Conservation (phyloP, 2,113 vertebrate genomes). For the Zootoca vivipara region DNA sequence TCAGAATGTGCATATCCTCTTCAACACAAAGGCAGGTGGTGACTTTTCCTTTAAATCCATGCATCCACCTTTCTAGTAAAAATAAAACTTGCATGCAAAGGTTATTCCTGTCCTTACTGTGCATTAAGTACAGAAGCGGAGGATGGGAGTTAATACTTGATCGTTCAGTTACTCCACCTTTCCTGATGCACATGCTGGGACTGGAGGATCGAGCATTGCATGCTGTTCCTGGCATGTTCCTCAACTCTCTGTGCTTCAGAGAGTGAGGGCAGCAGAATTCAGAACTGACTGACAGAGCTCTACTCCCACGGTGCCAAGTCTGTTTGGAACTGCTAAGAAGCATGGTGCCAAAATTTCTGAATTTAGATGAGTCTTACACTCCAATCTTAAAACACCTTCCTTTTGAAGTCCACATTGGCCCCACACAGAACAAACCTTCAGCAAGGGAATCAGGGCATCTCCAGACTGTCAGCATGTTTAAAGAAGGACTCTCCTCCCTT, state of each 20-base stretch:
- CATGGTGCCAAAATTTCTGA: not conserved
- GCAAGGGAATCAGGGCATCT: no score
- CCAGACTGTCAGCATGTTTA: no score
- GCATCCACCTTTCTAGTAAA: not conserved
- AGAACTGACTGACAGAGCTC: not conserved
- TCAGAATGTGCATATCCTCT: not conserved
- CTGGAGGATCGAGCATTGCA: slow-evolving; percentile 11
- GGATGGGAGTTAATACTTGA: not conserved
- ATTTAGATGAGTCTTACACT: not conserved
- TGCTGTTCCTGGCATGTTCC: not conserved
- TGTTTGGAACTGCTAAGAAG: not conserved
- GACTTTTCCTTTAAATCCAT: not conserved
- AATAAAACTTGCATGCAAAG: not conserved
- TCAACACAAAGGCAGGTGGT: not conserved
- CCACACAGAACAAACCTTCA: not conserved
- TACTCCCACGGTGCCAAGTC: not conserved
- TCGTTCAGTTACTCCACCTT: not conserved
- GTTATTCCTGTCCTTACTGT: not conserved
- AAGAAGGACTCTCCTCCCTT: no score
- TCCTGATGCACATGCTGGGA: not conserved
- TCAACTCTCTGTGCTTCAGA: slow-evolving; percentile 9
- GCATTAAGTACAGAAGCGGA: not conserved
- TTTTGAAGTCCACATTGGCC: not conserved
- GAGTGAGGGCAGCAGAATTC: not conserved
- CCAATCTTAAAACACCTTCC: not conserved